Percentiles rank a stretch among this genome's conserved stretches.
Conservation (phyloP, 2,113 vertebrate genomes). For the Odontophorus gujanensis region DNA sequence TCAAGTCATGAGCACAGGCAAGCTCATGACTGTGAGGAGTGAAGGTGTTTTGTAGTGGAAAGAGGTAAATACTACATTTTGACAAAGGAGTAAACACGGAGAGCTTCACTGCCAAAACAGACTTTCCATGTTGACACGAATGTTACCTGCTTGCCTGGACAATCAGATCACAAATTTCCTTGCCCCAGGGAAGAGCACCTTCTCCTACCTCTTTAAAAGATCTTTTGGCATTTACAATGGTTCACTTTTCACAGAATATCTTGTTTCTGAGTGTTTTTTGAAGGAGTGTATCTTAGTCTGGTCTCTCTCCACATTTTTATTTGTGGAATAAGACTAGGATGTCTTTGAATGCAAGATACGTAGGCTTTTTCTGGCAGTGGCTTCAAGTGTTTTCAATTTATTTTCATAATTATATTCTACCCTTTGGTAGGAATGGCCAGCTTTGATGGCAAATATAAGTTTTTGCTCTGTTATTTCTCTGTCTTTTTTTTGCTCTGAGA, state of each 20-base stretch:
- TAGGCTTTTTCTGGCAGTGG: background rate
- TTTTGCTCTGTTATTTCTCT: background rate
- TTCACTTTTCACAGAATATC: background rate
- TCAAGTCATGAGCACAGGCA: background rate
- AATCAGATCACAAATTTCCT: background rate
- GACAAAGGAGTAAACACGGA: background rate
- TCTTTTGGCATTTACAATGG: background rate
- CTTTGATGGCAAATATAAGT: background rate
- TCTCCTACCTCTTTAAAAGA: background rate
- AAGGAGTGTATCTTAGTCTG: background rate
- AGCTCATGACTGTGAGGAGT: background rate
- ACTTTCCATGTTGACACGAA: background rate
- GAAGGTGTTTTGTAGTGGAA: background rate
- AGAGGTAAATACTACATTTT: background rate
- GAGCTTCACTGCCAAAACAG: rapidly evolving
- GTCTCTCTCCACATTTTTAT: background rate
- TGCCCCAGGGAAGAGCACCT: background rate
- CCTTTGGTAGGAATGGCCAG: background rate
- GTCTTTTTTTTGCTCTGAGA: background rate
- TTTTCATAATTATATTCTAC: background rate
- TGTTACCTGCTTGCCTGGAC: background rate
- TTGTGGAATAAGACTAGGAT: background rate
- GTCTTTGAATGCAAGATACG: background rate
- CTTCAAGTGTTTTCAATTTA: background rate
- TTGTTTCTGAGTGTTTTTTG: background rate